Evolutionary conservation across 2,113 vertebrate species (phyloP).

Genomic region (Symphodus melops): DNA sequence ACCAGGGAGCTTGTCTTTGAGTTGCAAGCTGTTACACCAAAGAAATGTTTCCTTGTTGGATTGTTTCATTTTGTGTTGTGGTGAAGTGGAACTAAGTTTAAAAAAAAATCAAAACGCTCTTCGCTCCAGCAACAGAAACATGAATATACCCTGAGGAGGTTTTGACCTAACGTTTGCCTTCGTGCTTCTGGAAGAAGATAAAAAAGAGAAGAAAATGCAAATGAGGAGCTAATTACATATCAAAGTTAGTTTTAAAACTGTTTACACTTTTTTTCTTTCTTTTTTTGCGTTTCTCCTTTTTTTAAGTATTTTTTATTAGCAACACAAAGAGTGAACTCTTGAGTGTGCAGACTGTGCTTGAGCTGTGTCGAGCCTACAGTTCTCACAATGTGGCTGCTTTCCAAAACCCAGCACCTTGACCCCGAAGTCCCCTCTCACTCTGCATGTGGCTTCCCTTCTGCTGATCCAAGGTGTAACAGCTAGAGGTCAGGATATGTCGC

Average conservation of each 20-base stretch:
- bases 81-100: neutral
- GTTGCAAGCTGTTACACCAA: neutral
- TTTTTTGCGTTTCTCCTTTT: neutral
- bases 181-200: neutral
- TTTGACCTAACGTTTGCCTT: neutral
- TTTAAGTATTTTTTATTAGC: neutral
- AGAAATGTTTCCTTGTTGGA: neutral
- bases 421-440: constrained; percentile 70
- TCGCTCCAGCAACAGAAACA: neutral
- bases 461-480: constrained; percentile 74
- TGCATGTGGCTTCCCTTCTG: constrained; percentile 79
- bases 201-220: constrained; percentile 1
- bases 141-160: neutral
- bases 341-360: constrained; percentile 2
- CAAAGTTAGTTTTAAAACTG: neutral
- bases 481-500: constrained; percentile 79
- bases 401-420: constrained; percentile 79
- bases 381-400: constrained; percentile 61
- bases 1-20: neutral
- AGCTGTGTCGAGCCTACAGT: constrained; percentile 45
- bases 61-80: neutral
- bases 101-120: neutral
- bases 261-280: neutral
- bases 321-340: neutral
- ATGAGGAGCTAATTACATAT: neutral